These are phyloP conservation scores for Lithophane socia DNA, from an alignment of 2,888 invertebrate genomes.

Conservation along the genomic window DNA sequence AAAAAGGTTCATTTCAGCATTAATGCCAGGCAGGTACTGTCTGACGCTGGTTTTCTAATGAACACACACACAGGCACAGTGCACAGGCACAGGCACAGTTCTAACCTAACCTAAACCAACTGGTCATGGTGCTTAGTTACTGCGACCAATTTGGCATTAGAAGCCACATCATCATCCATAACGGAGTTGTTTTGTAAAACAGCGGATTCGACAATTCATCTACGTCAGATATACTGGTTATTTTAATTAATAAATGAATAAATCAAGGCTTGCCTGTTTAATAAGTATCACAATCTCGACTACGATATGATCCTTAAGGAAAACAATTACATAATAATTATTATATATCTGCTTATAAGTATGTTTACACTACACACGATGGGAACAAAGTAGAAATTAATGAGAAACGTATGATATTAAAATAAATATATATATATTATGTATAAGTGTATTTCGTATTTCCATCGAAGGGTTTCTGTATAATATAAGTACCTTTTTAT, in stretches of 20 bases:
- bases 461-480: neutral
- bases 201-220: no score
- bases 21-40: no score
- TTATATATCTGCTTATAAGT: neutral
- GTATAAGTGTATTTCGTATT: neutral
- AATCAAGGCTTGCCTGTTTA: neutral
- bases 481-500: neutral
- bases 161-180: no score
- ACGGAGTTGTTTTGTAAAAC: no score
- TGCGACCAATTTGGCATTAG: no score
- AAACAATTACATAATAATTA: neutral
- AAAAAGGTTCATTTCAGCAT: no score
- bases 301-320: conserved; percentile 7
- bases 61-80: no score
- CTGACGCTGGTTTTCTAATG: no score
- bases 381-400: neutral
- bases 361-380: neutral
- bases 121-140: no score
- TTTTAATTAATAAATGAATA: conserved; percentile 17
- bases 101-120: no score
- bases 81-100: no score
- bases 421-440: neutral
- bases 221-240: conserved; percentile 11
- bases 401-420: neutral
- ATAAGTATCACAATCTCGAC: no score